These are phyloP conservation scores for Onthophagus sagittarius DNA, from an alignment of 2,888 invertebrate species.

Conservation along the genomic window DNA sequence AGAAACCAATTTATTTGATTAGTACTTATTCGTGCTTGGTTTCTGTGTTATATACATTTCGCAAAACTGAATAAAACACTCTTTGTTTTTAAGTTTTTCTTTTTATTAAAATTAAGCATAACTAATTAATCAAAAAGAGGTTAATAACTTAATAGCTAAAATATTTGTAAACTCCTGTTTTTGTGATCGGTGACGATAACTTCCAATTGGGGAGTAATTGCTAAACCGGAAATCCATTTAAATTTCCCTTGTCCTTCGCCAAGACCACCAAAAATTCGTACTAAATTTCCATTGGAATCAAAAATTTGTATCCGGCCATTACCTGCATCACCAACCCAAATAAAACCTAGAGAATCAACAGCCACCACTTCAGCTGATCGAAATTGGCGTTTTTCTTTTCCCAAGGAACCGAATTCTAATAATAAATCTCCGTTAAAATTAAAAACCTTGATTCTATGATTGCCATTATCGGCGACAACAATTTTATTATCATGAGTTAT, in stretches of 20 bases:
- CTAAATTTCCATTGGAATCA: constrained; percentile 64
- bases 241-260: constrained; percentile 50
- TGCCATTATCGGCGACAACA: constrained; percentile 67
- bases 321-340: constrained; percentile 75
- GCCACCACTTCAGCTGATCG: constrained; percentile 70
- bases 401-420: constrained; percentile 63
- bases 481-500: constrained; percentile 51
- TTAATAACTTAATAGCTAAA: constrained; percentile 24
- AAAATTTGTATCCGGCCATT: constrained; percentile 75
- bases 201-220: constrained; percentile 58
- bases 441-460: constrained; percentile 63
- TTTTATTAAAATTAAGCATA: too few relatives aligned
- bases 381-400: constrained; percentile 65
- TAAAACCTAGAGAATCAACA: constrained; percentile 68
- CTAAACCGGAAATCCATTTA: constrained; percentile 67
- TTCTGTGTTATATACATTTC: too few relatives aligned
- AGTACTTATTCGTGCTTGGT: too few relatives aligned
- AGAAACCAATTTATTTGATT: too few relatives aligned
- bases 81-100: too few relatives aligned
- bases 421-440: constrained; percentile 44
- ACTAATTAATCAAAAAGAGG: too few relatives aligned
- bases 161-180: constrained; percentile 51
- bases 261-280: constrained; percentile 61
- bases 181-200: constrained; percentile 61
- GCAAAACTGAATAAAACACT: too few relatives aligned